phyloP scores from a whole-genome alignment of 1,140 invertebrate genomes.

The Yoshiicerus persimilis region DNA sequence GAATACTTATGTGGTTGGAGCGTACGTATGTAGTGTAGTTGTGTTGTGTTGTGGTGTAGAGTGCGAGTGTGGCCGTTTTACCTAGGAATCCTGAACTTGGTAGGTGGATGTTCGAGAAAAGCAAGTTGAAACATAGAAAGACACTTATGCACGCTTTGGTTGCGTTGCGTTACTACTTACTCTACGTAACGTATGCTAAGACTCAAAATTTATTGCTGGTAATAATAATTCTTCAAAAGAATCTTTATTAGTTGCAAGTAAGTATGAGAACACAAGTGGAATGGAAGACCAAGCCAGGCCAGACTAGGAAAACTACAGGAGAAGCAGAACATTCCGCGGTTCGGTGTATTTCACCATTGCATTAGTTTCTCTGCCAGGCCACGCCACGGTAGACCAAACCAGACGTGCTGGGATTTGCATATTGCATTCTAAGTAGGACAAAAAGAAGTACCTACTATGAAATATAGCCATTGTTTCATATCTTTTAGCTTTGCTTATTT shows the following conservation, averaged over 20 bases:
- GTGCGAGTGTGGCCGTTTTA: neutral
- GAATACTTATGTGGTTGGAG: neutral
- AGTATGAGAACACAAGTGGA: neutral
- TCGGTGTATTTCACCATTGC: neutral
- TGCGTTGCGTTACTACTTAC: neutral
- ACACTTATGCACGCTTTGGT: neutral
- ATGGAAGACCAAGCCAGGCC: neutral
- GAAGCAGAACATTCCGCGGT: neutral
- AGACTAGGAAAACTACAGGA: neutral
- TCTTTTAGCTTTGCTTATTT: neutral
- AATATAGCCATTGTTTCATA: neutral
- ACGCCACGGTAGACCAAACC: neutral
- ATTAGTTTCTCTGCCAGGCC: neutral
- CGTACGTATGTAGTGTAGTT: neutral
- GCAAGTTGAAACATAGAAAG: neutral
- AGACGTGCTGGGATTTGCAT: neutral
- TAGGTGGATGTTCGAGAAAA: neutral
- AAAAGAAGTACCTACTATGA: neutral
- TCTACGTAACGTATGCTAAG: neutral
- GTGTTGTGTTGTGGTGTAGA: neutral
- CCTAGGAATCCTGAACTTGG: neutral
- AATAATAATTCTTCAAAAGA: conserved; percentile 18
- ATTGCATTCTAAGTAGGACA: neutral
- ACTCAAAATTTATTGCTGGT: conserved; percentile 10
- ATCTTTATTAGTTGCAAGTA: neutral